Percentiles rank a stretch among this genome's conserved stretches.
Conservation (phyloP, 2,888 invertebrate species). For the Calameuta pallipes region DNA sequence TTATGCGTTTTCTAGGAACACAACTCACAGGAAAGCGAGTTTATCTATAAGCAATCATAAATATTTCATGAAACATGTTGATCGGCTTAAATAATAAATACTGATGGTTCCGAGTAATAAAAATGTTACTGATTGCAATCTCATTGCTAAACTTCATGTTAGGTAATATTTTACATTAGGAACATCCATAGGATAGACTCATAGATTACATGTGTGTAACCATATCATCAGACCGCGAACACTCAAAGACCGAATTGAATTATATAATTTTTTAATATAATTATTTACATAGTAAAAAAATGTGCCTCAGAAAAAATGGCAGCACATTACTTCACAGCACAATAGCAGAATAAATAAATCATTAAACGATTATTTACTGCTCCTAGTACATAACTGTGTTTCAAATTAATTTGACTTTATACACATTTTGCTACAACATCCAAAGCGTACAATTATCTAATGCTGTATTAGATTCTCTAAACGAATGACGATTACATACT, state of each 20-base stretch:
- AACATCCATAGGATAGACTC: constrained; percentile 54
- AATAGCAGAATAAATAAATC: constrained; percentile 25
- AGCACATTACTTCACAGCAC: constrained; percentile 21
- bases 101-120: neutral
- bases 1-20: neutral
- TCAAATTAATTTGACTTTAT: constrained; percentile 30
- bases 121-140: neutral
- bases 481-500: neutral
- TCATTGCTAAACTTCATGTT: neutral
- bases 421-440: neutral
- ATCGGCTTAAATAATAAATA: neutral
- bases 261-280: constrained; percentile 19
- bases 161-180: constrained; percentile 46
- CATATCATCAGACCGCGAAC: constrained; percentile 37
- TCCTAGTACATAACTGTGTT: constrained; percentile 16
- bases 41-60: neutral
- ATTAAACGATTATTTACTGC: constrained; percentile 14
- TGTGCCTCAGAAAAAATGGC: constrained; percentile 36
- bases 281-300: constrained; percentile 57
- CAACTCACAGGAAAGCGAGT: neutral
- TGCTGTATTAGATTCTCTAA: neutral
- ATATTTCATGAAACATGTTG: neutral
- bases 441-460: neutral
- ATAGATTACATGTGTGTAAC: constrained; percentile 21
- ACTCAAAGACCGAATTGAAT: constrained; percentile 37